phyloP scores from a whole-genome alignment of 2,888 invertebrate genomes.

The Tachina grossa region DNA sequence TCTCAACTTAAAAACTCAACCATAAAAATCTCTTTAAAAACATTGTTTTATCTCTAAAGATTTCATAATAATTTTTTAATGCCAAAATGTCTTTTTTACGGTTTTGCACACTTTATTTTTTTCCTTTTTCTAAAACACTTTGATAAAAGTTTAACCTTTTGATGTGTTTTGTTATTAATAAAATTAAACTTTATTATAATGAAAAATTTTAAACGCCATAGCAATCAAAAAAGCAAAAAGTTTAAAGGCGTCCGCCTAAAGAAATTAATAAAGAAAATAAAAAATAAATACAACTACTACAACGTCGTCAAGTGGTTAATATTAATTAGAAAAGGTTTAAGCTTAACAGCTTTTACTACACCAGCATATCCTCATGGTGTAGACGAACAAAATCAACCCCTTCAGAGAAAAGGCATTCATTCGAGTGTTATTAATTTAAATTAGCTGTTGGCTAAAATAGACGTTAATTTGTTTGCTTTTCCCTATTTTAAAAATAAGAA shows the following conservation, averaged over 20 bases:
- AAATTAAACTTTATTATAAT: slow-evolving; percentile 62
- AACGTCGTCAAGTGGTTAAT: slow-evolving; percentile 52
- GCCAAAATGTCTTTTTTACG: slow-evolving; percentile 7
- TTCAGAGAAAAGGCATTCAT: slow-evolving; percentile 37
- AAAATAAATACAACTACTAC: slow-evolving; percentile 14
- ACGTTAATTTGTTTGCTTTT: slow-evolving; percentile 39
- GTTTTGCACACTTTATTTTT: background rate
- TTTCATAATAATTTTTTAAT: slow-evolving; percentile 10
- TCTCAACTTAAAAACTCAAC: background rate
- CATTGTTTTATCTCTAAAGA: slow-evolving; percentile 6
- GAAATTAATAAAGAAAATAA: background rate
- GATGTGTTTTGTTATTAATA: slow-evolving; percentile 53
- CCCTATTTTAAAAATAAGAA: background rate
- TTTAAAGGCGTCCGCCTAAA: slow-evolving; percentile 33
- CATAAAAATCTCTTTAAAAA: background rate
- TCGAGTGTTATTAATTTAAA: slow-evolving; percentile 69
- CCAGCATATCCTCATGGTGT: slow-evolving; percentile 22
- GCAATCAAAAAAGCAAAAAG: slow-evolving; percentile 36
- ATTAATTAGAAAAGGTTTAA: slow-evolving; percentile 58
- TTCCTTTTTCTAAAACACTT: background rate
- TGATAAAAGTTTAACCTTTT: slow-evolving; percentile 50
- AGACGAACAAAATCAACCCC: slow-evolving; percentile 30
- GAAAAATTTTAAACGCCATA: slow-evolving; percentile 55
- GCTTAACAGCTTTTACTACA: slow-evolving; percentile 36
- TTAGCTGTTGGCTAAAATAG: slow-evolving; percentile 65